A percentile compares a stretch with the other conserved stretches of the same genome.
Evolutionary conservation across 2,888 invertebrate genomes (phyloP).

Genomic region (Sericinus montela): DNA sequence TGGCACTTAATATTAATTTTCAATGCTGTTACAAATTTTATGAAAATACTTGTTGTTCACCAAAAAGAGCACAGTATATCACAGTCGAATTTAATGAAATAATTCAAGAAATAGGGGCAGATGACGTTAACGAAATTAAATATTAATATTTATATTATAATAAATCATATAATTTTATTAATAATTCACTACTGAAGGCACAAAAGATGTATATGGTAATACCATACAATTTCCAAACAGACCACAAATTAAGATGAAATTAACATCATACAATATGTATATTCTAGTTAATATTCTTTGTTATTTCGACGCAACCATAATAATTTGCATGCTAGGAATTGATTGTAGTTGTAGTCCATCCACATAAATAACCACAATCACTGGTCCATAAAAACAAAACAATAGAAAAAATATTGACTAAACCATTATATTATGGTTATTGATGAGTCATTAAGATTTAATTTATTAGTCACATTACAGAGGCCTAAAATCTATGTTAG

Average conservation of each 20-base stretch:
- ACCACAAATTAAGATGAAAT: too few relatives aligned
- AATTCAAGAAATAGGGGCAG: conserved; percentile 33
- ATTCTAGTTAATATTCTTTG: too few relatives aligned
- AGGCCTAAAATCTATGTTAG: not conserved
- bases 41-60: conserved; percentile 32
- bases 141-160: too few relatives aligned
- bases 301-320: too few relatives aligned
- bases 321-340: too few relatives aligned
- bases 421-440: not conserved
- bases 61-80: conserved; percentile 44
- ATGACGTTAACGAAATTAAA: not conserved
- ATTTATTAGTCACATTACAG: not conserved
- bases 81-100: conserved; percentile 56
- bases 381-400: not conserved
- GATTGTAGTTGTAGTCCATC: not conserved
- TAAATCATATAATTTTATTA: not conserved
- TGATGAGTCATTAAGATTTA: conserved; percentile 3
- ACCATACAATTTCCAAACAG: too few relatives aligned
- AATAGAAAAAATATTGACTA: not conserved
- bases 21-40: conserved; percentile 28
- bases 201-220: conserved; percentile 4
- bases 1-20: conserved; percentile 53
- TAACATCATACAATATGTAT: too few relatives aligned
- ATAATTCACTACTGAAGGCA: conserved; percentile 6
- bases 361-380: not conserved